Evolutionary conservation across 2,797 vertebrate species (phyloP), one percentile per base, ranked within the genome.

Genomic region (Balearica regulorum): DNA sequence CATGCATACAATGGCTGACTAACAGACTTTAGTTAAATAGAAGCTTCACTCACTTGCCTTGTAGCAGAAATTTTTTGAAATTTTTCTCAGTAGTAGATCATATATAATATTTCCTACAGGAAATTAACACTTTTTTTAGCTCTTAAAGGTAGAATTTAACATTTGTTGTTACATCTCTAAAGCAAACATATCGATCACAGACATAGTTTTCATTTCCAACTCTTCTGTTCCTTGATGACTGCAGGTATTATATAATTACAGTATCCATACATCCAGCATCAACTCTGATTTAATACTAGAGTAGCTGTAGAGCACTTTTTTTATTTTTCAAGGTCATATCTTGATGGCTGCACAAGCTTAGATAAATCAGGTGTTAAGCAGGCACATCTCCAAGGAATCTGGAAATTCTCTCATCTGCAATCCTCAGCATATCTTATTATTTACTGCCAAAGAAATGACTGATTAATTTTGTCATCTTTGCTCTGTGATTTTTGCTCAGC

Each of bases 401-500:
- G 95, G 90, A 96, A 96, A 97, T 93, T 94, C 93, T 97, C 97
- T 98, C 98, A 97, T 98, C 97, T 97, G 98, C 95, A 98, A 90
- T 97, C 97, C 96, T 98, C 97, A 97, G 97, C 97, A 94, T 93
- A 98, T 96, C 97, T 97, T 96, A 98, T 97, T 98, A 98, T 98
- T 98, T 98, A 98, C 94, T 97, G 98, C 97, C 97, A 97, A 95
- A 96, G 96, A 97, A 98, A 97, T 97, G 97, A 98, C 97, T 98
- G 98, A 98, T 98, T 98, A 98, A 98, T 96, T 98, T 98, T 98
- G 98, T 98, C 98, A 98, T 98, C 91, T 97, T 97, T 97, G 94
- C 94, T 95, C 94, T 91, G 92, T 95, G 97, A 97, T 98, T 97
- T 96, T 91, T 94, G 91, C 96, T 96, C 88, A 91, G 96, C 94